Base-by-base conservation (phyloP, 2,888 invertebrate genomes). In the Catocala nupta region DNA sequence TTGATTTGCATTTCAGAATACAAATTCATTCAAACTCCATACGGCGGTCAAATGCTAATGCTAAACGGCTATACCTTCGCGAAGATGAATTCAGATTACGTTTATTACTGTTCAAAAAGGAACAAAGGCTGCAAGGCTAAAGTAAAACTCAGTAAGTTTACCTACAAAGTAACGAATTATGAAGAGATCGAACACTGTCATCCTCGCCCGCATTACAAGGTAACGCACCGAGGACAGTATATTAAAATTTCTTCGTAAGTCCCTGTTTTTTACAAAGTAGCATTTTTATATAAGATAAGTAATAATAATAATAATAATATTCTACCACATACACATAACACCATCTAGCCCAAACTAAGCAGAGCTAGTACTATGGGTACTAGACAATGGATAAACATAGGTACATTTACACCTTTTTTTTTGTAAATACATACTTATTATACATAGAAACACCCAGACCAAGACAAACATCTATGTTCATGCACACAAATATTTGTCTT, bases 21-120 rank as follows among this genome's bases (percentile, higher is more conserved):
- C 55, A 25, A 47, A 44, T 66, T 72, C 5, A 57, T 73, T 7
- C 55, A 55, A 16, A 39, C 45, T 13, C 55, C 56, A 12, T 59
- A 34, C n/a, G 70, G 66, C 10, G 25, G 11, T 39, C 34, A 16
- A 9, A 16, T 73, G 34, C 55, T 73, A 5, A 42, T 70, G 59
- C 61, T 63, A 39, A 34, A 55, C 25, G 54, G 60, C 0, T 73
- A 68, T 33, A 63, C 66, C 0, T 73, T 59, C 44, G 48, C 47
- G 7, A 52, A 34, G 47, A 56, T 60, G 13, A 62, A 45, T 16
- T 43, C n/a, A 12, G 42, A 33, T n/a, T 65, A 47, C 11, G 16
- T 55, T 0, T 73, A 67, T 65, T 73, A 73, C 33, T 73, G 73
- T 49, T 70, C 65, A 1, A 67, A 68, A 34, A 58, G 58, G n/a